These are phyloP conservation scores for Sinodicranocentrus sp. DNA, from an alignment of 2,888 invertebrate genomes.

Conservation along the genomic window DNA sequence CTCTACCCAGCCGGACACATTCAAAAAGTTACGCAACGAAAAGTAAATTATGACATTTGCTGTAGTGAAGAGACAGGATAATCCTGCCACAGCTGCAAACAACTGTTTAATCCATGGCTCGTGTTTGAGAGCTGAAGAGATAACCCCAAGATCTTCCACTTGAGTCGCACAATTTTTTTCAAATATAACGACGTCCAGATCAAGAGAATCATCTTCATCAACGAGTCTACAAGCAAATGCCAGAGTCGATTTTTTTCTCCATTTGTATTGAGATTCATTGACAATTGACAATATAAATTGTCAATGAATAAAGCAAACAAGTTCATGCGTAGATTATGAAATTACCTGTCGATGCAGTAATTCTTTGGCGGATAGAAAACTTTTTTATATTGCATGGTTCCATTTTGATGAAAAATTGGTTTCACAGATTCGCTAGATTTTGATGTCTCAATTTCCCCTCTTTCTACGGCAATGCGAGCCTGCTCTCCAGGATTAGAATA, in stretches of 20 bases:
- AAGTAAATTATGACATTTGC: constrained; percentile 67
- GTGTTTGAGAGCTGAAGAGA: background rate
- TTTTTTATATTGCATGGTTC: constrained; percentile 21
- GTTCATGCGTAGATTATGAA: no score
- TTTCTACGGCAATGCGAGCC: no score
- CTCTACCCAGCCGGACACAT: constrained; percentile 68
- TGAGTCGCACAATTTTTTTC: constrained; percentile 9
- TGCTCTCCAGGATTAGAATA: no score
- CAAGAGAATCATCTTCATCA: background rate
- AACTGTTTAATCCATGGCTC: constrained; percentile 56
- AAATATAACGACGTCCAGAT: constrained; percentile 46
- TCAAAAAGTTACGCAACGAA: constrained; percentile 59
- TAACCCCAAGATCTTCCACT: background rate
- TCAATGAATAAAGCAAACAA: no score
- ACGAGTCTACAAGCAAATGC: background rate
- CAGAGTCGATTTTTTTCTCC: no score
- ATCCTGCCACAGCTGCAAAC: constrained; percentile 63
- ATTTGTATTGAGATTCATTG: no score
- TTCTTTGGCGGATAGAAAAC: background rate
- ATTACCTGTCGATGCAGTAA: constrained; percentile 62
- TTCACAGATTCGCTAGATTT: no score
- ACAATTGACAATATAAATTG: no score
- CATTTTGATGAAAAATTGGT: constrained; percentile 38
- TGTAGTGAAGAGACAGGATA: constrained; percentile 56
- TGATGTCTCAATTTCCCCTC: no score